Evolutionary conservation across 2,888 invertebrate species (phyloP).

Genomic region (Brachyptera putata): DNA sequence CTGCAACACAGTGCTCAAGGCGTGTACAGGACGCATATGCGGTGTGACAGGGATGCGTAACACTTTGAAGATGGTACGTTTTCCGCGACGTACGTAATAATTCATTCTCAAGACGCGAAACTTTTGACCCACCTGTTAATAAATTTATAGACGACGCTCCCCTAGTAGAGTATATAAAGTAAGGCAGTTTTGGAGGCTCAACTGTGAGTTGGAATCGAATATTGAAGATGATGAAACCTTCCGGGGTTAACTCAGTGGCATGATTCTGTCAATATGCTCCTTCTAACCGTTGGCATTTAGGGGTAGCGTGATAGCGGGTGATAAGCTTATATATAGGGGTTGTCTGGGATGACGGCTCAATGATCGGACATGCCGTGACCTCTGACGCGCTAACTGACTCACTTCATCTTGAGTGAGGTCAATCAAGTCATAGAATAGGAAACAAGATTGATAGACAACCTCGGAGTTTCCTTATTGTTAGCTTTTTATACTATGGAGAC

Average conservation of each 20-base stretch:
- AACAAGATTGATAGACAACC: too few species aligned
- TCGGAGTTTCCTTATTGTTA: too few species aligned
- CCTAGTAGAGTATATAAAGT: not conserved
- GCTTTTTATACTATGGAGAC: too few species aligned
- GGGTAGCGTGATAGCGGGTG: not conserved
- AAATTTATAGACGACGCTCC: slow-evolving; percentile 6
- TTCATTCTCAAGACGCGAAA: slow-evolving; percentile 1
- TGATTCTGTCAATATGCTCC: not conserved
- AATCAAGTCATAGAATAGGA: too few species aligned
- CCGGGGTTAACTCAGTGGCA: not conserved
- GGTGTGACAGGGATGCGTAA: not conserved
- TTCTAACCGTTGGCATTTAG: not conserved
- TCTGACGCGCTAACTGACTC: too few species aligned
- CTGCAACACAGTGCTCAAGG: too few species aligned
- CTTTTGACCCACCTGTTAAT: slow-evolving; percentile 11
- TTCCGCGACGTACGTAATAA: slow-evolving; percentile 6
- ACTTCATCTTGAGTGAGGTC: too few species aligned
- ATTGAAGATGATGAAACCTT: not conserved
- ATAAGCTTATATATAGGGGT: too few species aligned
- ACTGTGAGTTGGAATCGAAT: slow-evolving; percentile 4
- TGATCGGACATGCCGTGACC: too few species aligned
- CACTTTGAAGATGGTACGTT: too few species aligned
- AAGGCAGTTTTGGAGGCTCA: too few species aligned
- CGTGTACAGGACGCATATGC: not conserved
- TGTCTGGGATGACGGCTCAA: too few species aligned